Conservation (phyloP, 2,113 vertebrate genomes). For the Zingel zingel region DNA sequence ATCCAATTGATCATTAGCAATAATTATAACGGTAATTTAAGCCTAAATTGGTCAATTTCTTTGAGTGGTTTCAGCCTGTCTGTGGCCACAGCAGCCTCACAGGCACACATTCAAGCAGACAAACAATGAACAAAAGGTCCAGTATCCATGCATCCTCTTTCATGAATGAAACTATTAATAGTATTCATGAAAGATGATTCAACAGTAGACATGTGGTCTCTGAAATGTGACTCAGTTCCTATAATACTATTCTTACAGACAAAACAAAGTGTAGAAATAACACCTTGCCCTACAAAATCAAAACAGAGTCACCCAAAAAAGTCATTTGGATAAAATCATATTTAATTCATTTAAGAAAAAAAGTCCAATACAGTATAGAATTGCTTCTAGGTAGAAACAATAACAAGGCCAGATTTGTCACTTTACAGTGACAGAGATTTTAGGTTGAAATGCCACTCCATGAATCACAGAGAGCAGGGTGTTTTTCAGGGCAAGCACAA, state of each 20-base stretch:
- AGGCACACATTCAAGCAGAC: slow-evolving; percentile 35
- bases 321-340: neutral
- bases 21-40: neutral
- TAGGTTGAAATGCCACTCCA: slow-evolving; percentile 11
- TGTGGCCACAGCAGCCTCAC: slow-evolving; percentile 15
- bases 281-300: neutral
- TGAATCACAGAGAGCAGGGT: slow-evolving; percentile 29
- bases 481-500: slow-evolving; percentile 54
- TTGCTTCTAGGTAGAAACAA: neutral
- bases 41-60: neutral
- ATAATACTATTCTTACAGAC: slow-evolving; percentile 13
- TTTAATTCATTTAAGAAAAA: neutral
- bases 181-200: slow-evolving; percentile 58
- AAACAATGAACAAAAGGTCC: slow-evolving; percentile 62
- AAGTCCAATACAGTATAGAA: neutral
- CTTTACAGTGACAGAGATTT: slow-evolving; percentile 10
- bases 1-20: neutral
- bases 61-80: neutral
- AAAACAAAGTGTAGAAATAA: slow-evolving; percentile 30
- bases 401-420: neutral
- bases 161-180: slow-evolving; percentile 69
- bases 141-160: slow-evolving; percentile 34
- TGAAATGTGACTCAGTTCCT: slow-evolving; percentile 54
- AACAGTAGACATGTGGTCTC: slow-evolving; percentile 45
- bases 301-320: neutral